Evolutionary conservation across 2,113 vertebrate genomes (phyloP).

Genomic region (Trichomycterus rosablanca): DNA sequence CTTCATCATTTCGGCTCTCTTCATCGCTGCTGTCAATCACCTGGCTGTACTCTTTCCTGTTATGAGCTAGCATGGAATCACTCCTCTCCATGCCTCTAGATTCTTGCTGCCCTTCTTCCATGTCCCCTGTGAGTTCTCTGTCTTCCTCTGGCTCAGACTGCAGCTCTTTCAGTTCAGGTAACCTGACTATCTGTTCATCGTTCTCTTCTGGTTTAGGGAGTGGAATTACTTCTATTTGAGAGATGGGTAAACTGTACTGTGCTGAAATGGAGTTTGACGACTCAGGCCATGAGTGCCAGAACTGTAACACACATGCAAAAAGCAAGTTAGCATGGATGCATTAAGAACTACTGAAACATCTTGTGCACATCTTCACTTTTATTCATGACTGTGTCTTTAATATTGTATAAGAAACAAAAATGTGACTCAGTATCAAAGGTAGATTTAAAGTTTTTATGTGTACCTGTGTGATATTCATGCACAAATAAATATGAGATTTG

Average conservation of each 20-base stretch:
- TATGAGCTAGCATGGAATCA: not conserved
- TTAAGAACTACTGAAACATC: too few species aligned
- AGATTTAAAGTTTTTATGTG: too few species aligned
- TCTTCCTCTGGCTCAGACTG: not conserved
- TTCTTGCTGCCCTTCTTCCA: not conserved
- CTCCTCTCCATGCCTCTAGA: not conserved
- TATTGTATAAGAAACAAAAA: too few species aligned
- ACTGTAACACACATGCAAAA: constrained; percentile 11
- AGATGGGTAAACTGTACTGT: not conserved
- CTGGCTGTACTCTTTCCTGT: constrained; percentile 34
- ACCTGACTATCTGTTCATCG: not conserved
- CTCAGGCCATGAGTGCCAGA: not conserved
- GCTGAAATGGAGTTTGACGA: not conserved
- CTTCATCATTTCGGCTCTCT: too few species aligned
- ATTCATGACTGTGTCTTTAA: too few species aligned
- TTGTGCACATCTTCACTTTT: too few species aligned
- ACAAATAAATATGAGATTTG: too few species aligned
- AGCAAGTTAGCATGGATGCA: too few species aligned
- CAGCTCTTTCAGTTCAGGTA: not conserved
- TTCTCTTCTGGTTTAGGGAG: not conserved
- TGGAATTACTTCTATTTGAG: constrained; percentile 1
- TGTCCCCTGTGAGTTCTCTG: not conserved
- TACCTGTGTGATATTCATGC: too few species aligned
- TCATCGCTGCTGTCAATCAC: constrained; percentile 40
- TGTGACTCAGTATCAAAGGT: too few species aligned